A percentile compares a stretch with the other conserved stretches of the same genome.
These are phyloP conservation scores for Terrapene triunguis DNA, from an alignment of 2,113 vertebrate genomes.

Conservation along the genomic window DNA sequence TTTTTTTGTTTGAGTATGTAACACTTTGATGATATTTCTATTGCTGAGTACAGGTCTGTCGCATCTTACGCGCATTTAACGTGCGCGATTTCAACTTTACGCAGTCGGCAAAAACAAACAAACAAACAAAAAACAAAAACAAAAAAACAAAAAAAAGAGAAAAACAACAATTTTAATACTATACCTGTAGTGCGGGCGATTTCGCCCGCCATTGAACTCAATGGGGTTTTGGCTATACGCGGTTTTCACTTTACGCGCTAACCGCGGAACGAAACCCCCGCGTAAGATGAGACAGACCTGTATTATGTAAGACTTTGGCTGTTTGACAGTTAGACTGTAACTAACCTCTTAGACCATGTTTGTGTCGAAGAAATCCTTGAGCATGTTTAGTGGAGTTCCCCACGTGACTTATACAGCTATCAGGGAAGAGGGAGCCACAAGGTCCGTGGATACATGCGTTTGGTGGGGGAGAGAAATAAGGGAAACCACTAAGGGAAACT, in stretches of 20 bases:
- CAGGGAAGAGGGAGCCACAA: background rate
- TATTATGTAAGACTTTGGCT: background rate
- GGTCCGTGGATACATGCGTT: accelerated
- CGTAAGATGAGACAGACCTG: too few relatives aligned
- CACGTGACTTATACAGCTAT: background rate
- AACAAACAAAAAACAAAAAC: too few relatives aligned
- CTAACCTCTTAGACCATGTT: background rate
- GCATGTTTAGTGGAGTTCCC: background rate
- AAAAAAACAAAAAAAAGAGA: too few relatives aligned
- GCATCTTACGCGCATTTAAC: too few relatives aligned
- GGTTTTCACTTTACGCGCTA: too few relatives aligned
- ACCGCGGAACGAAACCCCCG: too few relatives aligned
- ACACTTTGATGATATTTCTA: background rate
- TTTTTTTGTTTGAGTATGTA: background rate
- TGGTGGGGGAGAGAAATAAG: background rate
- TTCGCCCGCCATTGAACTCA: too few relatives aligned
- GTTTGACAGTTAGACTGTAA: background rate
- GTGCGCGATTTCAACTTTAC: too few relatives aligned
- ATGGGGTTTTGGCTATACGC: too few relatives aligned
- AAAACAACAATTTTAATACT: too few relatives aligned
- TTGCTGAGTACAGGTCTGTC: background rate
- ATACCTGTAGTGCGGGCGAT: too few relatives aligned
- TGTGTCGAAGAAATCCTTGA: background rate
- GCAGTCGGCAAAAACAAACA: too few relatives aligned
- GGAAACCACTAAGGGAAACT: background rate